Conservation (phyloP, 2,888 invertebrate species). For the Thyatira batis region DNA sequence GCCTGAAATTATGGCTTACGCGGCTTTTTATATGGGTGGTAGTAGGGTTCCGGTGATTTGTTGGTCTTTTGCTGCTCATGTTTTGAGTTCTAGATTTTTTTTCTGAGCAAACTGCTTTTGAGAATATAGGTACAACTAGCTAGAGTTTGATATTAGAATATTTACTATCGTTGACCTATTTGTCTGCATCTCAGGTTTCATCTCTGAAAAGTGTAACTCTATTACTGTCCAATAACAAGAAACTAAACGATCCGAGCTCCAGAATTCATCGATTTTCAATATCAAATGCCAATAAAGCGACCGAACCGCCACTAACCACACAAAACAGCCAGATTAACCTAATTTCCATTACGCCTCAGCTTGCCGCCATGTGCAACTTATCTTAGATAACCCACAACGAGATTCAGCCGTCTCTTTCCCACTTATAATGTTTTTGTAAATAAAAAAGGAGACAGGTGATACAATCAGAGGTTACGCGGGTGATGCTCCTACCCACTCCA, state of each 20-base stretch:
- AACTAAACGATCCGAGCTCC: not conserved
- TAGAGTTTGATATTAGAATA: no score
- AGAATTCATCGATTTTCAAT: slow-evolving; percentile 3
- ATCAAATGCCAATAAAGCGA: not conserved
- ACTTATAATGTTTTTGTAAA: slow-evolving; percentile 9
- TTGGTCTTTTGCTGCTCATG: not conserved
- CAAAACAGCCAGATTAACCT: slow-evolving; percentile 5
- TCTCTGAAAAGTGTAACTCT: not conserved
- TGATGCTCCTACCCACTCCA: slow-evolving; percentile 21
- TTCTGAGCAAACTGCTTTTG: no score
- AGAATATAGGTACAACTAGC: no score
- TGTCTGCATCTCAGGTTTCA: not conserved
- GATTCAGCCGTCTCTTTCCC: slow-evolving; percentile 10
- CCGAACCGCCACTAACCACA: not conserved
- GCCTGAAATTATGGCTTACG: slow-evolving; percentile 1
- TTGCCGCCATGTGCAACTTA: slow-evolving; percentile 20
- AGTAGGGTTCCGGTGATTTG: not conserved
- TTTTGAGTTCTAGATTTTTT: not conserved
- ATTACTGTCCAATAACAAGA: not conserved
- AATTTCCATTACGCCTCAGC: slow-evolving; percentile 6
- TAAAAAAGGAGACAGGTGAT: slow-evolving; percentile 21
- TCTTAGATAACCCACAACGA: slow-evolving; percentile 13
- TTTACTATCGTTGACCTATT: no score
- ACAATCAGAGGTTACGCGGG: slow-evolving; percentile 28
- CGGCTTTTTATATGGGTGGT: not conserved